Conservation (phyloP, 2,113 vertebrate species). For the Steatornis caripensis region DNA sequence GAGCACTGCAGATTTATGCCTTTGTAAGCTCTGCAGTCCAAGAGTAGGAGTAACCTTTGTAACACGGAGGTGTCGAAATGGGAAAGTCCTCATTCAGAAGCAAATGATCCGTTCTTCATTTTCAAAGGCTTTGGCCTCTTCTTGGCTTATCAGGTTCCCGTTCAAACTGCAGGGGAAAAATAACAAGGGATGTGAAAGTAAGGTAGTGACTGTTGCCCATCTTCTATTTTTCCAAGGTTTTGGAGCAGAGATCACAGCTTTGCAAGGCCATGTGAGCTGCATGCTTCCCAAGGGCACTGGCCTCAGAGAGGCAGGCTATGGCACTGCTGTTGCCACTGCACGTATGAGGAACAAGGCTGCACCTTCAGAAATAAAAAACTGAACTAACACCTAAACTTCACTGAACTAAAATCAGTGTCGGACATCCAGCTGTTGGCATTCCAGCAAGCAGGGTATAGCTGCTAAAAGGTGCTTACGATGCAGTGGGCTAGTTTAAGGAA, state of each 20-base stretch:
- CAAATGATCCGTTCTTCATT: slow-evolving; percentile 69
- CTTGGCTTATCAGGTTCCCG: slow-evolving; percentile 68
- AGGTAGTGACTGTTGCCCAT: not conserved
- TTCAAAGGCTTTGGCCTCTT: slow-evolving; percentile 72
- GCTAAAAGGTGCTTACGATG: not conserved
- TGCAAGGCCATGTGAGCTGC: not conserved
- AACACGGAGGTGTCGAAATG: not conserved
- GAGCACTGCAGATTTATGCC: not conserved
- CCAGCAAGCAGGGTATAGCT: not conserved
- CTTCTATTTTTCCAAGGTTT: not conserved
- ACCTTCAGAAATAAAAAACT: not conserved
- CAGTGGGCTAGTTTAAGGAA: not conserved
- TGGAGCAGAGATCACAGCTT: not conserved
- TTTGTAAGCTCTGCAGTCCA: not conserved
- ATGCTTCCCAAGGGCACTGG: rapidly evolving
- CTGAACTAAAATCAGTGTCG: rapidly evolving
- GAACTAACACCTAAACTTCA: not conserved
- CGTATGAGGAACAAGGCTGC: rapidly evolving
- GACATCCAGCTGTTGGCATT: not conserved
- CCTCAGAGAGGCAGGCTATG: not conserved
- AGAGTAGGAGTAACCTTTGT: not conserved
- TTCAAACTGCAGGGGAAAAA: slow-evolving; percentile 64
- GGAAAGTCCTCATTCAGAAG: slow-evolving; percentile 52
- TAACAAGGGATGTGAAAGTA: not conserved
- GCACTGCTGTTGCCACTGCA: not conserved